Evolutionary conservation across 2,113 vertebrate genomes (phyloP).

Genomic region (Maccullochella peelii): DNA sequence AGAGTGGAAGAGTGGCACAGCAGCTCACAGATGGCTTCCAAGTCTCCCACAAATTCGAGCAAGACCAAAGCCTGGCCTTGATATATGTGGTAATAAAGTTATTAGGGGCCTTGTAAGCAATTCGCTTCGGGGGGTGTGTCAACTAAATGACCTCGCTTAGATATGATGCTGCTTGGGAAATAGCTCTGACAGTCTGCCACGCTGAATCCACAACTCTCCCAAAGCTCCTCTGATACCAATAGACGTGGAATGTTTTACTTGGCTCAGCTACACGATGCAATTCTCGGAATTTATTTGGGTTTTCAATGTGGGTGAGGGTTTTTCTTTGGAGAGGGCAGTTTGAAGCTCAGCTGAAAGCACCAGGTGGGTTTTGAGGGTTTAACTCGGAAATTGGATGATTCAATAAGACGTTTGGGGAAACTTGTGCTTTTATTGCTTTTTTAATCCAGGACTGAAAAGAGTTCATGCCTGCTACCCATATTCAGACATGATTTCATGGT

Average conservation of each 20-base stretch:
- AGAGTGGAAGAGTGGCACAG: conserved; percentile 28
- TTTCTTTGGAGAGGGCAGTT: conserved; percentile 35
- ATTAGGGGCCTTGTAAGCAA: conserved; percentile 46
- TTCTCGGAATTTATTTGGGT: conserved; percentile 60
- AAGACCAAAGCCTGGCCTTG: conserved; percentile 44
- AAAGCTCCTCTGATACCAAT: conserved; percentile 51
- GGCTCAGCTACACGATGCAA: conserved; percentile 43
- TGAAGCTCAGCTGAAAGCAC: conserved; percentile 33
- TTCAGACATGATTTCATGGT: conserved; percentile 22
- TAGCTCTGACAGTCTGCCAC: conserved; percentile 39
- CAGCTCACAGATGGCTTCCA: conserved; percentile 40
- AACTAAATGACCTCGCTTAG: conserved; percentile 62
- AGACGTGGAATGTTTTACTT: conserved; percentile 70
- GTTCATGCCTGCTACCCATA: conserved; percentile 16
- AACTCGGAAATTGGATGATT: conserved; percentile 38
- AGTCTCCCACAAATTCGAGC: conserved; percentile 26
- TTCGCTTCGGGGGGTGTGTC: conserved; percentile 56
- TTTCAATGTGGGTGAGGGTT: conserved; percentile 40
- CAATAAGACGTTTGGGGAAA: conserved; percentile 47
- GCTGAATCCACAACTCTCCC: conserved; percentile 43
- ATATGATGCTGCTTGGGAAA: conserved; percentile 63
- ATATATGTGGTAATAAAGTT: conserved; percentile 71
- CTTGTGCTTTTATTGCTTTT: conserved; percentile 35
- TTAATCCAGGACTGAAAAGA: conserved; percentile 34
- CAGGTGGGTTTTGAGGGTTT: conserved; percentile 44